Conservation (phyloP, 2,888 invertebrate genomes). For the Lepidocyrtoides sp. region DNA sequence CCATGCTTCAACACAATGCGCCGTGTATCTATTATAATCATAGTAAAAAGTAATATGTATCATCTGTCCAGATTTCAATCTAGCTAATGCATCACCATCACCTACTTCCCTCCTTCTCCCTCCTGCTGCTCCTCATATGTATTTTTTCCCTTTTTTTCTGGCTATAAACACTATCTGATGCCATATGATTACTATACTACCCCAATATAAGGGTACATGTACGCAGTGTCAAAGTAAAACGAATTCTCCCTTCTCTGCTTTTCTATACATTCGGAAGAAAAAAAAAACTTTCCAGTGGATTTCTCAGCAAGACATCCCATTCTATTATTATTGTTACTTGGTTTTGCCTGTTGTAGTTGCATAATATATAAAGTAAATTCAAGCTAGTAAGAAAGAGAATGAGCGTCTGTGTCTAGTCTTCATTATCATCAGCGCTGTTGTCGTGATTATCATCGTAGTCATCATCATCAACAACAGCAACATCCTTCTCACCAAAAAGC, state of each 20-base stretch:
- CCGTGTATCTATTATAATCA: neutral
- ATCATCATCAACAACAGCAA: conserved; percentile 8
- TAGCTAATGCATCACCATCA: conserved; percentile 72
- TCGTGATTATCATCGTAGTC: conserved; percentile 23
- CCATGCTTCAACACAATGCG: no score
- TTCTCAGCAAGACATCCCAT: conserved; percentile 1
- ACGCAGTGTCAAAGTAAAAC: neutral
- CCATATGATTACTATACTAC: no score
- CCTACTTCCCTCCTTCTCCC: neutral
- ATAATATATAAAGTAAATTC: neutral
- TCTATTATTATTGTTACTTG: neutral
- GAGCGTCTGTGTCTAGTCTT: neutral
- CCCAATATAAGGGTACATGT: neutral
- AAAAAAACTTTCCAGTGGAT: conserved; percentile 29
- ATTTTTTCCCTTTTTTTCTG: neutral
- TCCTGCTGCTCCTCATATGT: neutral
- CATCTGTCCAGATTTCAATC: conserved; percentile 77
- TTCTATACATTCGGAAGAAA: neutral
- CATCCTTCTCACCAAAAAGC: no score
- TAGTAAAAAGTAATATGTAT: conserved; percentile 47
- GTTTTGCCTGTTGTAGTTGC: neutral
- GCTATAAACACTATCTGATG: no score
- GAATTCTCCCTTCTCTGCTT: neutral
- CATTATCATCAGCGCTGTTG: conserved; percentile 19
- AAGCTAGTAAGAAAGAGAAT: neutral